Percentiles rank a stretch among this genome's conserved stretches.
phyloP scores from a whole-genome alignment of 2,113 vertebrate species.

The Callipepla californica region DNA sequence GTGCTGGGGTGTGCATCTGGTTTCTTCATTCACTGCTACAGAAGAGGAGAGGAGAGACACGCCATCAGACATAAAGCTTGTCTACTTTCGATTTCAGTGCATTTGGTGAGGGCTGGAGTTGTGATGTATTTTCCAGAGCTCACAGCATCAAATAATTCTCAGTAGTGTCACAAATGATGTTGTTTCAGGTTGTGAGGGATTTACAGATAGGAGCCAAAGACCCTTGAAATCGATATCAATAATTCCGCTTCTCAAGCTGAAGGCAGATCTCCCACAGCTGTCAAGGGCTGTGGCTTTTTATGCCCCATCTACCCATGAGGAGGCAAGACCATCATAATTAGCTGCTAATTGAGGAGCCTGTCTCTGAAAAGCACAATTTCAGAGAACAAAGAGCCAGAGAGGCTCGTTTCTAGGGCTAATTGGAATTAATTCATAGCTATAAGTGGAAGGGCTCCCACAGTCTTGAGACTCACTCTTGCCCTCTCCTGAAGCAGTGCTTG shows the following conservation, averaged over 20 bases:
- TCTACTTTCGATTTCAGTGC: background rate
- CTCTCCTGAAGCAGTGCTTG: slow-evolving; percentile 41
- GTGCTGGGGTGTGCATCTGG: background rate
- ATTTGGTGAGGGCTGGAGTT: background rate
- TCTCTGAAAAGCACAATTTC: slow-evolving; percentile 55
- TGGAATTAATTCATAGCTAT: slow-evolving; percentile 68
- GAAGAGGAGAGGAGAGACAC: background rate
- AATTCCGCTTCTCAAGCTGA: slow-evolving; percentile 9
- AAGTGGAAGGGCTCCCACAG: slow-evolving; percentile 51
- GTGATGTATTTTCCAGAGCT: background rate
- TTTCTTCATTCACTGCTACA: background rate
- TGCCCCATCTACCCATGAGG: background rate
- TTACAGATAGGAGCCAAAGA: slow-evolving; percentile 18
- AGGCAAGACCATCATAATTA: slow-evolving; percentile 65
- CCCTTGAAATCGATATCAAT: background rate
- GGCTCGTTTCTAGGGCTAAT: slow-evolving; percentile 29
- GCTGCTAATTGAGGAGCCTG: slow-evolving; percentile 59
- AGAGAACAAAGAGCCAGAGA: slow-evolving; percentile 33
- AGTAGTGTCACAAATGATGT: background rate
- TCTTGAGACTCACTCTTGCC: slow-evolving; percentile 48
- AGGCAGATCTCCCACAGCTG: slow-evolving; percentile 37
- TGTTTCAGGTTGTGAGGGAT: background rate
- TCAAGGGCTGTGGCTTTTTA: background rate
- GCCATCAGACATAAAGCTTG: too few relatives aligned
- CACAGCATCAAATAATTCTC: background rate